Base-by-base conservation (phyloP, 2,797 vertebrate species). In the Morus bassanus region DNA sequence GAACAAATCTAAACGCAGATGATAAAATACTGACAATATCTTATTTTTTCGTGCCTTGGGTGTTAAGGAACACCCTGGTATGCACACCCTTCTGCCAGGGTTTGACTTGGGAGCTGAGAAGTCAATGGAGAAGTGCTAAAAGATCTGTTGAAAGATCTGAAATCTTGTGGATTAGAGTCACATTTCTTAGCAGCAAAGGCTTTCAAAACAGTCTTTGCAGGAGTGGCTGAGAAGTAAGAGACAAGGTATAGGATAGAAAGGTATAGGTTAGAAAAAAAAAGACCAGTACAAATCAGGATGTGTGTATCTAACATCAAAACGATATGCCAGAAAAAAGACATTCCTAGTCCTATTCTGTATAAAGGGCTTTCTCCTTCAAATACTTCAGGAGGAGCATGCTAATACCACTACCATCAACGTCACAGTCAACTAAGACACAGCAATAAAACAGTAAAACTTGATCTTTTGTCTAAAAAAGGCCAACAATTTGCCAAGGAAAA, bases 321-420 rank as follows among this genome's bases (percentile, higher is more conserved):
- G 9, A 45, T 18, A 1, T 1, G 7, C 1, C 2, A 54, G 13
- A 21, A 59, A 11, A 10, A 61, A 41, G 31, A 33, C 0, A 2
- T 2, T 59, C 22, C 35, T 18, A 30, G 13, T 60, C 24, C 28
- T 17, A 23, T 23, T 53, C 19, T 65, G 19, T 37, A 13, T 8
- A 19, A 19, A 45, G 9, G 60, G 10, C 5, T 10, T 90, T 57
- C 5, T 18, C 48, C 60, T 53, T 7, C 17, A 68, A 30, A 17
- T 41, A 31, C 10, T 68, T 56, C 28, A 41, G 31, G 17, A 74
- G 27, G 10, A 74, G 7, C 2, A 22, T 3, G 27, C 14, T 25
- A 51, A 50, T 10, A 48, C 24, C 83, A 51, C 53, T 69, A 37
- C n/a, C 16, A 27, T 30, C 48, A 39, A 46, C 35, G 27, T 37